phyloP scores from a whole-genome alignment of 2,888 invertebrate species.

The Shargacucullia verbasci region DNA sequence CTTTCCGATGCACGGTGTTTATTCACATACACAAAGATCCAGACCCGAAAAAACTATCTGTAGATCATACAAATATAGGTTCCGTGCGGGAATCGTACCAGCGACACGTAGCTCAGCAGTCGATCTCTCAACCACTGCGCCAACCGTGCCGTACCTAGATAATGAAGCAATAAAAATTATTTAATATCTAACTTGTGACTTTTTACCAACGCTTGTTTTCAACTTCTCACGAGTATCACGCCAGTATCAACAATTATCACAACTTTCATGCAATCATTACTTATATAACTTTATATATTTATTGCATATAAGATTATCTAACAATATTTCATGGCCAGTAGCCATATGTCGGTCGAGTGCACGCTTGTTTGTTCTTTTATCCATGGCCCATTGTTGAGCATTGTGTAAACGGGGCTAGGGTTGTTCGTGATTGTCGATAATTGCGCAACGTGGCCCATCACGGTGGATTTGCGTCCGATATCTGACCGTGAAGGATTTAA shows the following conservation, averaged over 20 bases:
- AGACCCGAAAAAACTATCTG: no score
- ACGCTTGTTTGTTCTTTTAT: conserved; percentile 42
- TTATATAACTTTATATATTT: conserved; percentile 47
- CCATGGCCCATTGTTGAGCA: conserved; percentile 25
- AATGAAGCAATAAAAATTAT: no score
- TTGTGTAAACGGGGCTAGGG: conserved; percentile 47
- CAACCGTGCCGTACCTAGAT: no score
- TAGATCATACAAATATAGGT: no score
- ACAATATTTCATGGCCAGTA: conserved; percentile 51
- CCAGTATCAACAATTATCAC: conserved; percentile 9
- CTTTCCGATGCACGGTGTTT: no score
- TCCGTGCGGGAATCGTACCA: no score
- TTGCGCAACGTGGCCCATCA: conserved; percentile 42
- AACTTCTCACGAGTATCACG: conserved; percentile 14
- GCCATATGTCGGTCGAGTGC: conserved; percentile 39
- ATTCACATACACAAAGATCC: no score
- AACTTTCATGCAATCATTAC: conserved; percentile 11
- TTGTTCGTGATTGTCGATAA: conserved; percentile 37
- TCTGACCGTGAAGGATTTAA: conserved; percentile 38
- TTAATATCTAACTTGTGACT: no score
- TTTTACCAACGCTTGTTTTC: not conserved
- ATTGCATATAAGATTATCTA: conserved; percentile 51
- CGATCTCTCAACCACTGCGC: no score
- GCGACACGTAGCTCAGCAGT: no score
- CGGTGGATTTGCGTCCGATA: conserved; percentile 21